These are phyloP conservation scores for Ictidomys tridecemlineatus DNA, from an alignment of 2,113 vertebrate species.

Conservation along the genomic window DNA sequence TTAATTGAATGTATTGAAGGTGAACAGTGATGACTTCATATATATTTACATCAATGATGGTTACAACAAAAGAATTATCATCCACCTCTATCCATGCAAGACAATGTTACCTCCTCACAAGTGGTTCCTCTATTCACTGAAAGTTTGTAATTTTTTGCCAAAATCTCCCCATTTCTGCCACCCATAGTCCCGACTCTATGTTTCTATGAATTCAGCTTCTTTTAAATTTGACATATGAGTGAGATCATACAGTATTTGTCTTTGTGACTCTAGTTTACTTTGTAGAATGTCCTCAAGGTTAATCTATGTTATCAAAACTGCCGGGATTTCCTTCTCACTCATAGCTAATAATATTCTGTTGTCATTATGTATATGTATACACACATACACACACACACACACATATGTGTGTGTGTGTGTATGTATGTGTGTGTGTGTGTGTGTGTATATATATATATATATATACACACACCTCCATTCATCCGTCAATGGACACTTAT, in stretches of 20 bases:
- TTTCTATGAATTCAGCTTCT: not conserved
- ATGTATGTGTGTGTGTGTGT: too few relatives aligned
- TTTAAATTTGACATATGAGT: not conserved
- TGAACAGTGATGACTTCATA: not conserved
- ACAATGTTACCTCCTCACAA: not conserved
- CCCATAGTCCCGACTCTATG: not conserved
- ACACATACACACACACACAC: too few relatives aligned
- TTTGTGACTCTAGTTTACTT: not conserved
- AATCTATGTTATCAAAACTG: not conserved
- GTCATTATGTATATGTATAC: too few relatives aligned
- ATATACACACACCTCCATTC: not conserved
- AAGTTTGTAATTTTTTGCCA: not conserved
- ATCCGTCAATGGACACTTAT: not conserved
- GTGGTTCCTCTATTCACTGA: not conserved
- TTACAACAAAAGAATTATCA: not conserved
- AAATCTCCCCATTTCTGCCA: not conserved
- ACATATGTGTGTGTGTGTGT: too few relatives aligned
- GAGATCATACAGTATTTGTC: not conserved
- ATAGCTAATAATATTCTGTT: not conserved
- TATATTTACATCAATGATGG: not conserved
- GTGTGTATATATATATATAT: too few relatives aligned
- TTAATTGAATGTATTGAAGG: too few relatives aligned
- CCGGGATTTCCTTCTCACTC: not conserved
- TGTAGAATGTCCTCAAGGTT: not conserved
- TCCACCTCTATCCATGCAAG: not conserved